These are phyloP conservation scores for Eulemur rubriventer DNA, from an alignment of 2,797 vertebrate species.

Conservation along the genomic window DNA sequence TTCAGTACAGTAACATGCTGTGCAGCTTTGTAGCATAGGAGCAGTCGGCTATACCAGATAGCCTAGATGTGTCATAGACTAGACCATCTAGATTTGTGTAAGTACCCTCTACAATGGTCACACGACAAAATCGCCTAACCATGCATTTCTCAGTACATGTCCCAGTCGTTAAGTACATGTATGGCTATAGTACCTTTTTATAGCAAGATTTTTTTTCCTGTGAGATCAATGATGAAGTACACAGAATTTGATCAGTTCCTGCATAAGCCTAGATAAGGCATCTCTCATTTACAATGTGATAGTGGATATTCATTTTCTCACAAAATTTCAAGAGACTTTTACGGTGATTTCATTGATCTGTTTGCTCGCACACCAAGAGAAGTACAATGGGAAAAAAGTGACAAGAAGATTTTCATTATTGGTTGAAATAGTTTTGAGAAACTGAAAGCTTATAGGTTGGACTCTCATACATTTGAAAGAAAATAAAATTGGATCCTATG, in stretches of 20 bases:
- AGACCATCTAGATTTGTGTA: neutral
- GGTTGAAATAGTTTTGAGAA: slow-evolving; percentile 11
- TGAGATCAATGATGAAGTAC: neutral
- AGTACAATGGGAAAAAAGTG: neutral
- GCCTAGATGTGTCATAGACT: neutral
- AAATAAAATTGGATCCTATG: neutral
- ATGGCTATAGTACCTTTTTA: neutral
- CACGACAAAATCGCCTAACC: neutral
- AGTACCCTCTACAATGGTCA: neutral
- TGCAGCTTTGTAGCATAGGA: neutral
- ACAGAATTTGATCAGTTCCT: slow-evolving; percentile 1
- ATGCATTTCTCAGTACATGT: neutral
- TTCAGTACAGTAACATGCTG: neutral
- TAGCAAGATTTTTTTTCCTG: neutral
- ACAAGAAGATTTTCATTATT: neutral
- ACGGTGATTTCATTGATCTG: neutral
- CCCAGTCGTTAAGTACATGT: neutral
- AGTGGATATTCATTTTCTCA: neutral
- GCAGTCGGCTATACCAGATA: neutral
- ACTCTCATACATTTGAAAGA: neutral
- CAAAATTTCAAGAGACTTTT: neutral
- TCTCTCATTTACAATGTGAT: neutral
- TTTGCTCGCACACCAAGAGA: neutral
- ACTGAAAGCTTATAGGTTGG: neutral
- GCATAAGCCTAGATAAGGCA: neutral